Evolutionary conservation across 2,113 vertebrate species (phyloP).

Genomic region (Scortum barcoo): DNA sequence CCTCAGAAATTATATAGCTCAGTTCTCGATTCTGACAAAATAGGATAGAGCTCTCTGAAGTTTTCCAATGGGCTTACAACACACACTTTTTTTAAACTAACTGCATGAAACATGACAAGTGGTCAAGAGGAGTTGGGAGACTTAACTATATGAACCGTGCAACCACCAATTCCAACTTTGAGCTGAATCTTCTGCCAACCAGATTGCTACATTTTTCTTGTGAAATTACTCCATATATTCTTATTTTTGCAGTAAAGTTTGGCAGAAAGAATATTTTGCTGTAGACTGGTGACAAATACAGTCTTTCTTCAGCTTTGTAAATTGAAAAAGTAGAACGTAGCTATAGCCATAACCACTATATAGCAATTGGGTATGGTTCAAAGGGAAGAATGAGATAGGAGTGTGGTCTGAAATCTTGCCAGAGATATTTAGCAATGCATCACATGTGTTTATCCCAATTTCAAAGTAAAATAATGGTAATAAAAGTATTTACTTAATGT

Average conservation of each 20-base stretch:
- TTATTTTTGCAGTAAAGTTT: neutral
- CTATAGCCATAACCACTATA: neutral
- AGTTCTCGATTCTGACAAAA: slow-evolving; percentile 12
- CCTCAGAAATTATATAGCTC: slow-evolving; percentile 2
- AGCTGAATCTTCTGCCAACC: neutral
- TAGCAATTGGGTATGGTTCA: neutral
- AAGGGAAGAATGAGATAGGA: neutral
- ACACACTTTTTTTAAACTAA: neutral
- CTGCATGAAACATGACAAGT: neutral
- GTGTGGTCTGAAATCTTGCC: neutral
- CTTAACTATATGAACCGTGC: neutral
- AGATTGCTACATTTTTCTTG: neutral
- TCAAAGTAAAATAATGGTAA: slow-evolving; percentile 2
- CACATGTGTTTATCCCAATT: neutral
- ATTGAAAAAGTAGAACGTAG: neutral
- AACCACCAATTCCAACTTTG: neutral
- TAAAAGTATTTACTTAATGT: neutral
- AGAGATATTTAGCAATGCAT: neutral
- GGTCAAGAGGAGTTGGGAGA: neutral
- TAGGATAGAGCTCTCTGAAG: neutral
- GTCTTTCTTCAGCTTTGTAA: neutral
- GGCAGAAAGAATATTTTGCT: neutral
- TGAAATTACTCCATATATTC: neutral
- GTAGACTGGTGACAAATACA: neutral
- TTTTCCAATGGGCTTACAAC: neutral